Percentiles rank a stretch among this genome's conserved stretches.
phyloP scores from a whole-genome alignment of 2,888 invertebrate genomes.

The Teinopalpus imperialis region DNA sequence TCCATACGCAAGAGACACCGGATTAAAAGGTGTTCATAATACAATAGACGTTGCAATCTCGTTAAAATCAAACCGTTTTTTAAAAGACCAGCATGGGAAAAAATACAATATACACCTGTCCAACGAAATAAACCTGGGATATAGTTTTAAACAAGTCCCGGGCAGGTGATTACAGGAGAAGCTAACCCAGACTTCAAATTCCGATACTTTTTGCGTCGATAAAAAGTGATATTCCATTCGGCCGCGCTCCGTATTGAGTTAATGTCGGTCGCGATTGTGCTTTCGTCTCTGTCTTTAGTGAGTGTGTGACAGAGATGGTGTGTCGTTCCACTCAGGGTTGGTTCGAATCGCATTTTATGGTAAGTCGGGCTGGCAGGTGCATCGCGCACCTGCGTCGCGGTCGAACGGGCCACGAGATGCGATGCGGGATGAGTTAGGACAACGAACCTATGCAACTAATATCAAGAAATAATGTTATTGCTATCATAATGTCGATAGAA shows the following conservation, averaged over 20 bases:
- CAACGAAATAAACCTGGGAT: conserved; percentile 67
- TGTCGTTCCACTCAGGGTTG: conserved; percentile 67
- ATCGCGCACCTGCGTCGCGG: conserved; percentile 76
- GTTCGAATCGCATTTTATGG: conserved; percentile 79
- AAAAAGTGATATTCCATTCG: conserved; percentile 79
- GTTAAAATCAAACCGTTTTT: conserved; percentile 60
- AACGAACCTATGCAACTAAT: conserved; percentile 57
- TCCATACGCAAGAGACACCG: conserved; percentile 77
- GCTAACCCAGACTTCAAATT: conserved; percentile 73
- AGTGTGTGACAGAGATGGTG: conserved; percentile 58
- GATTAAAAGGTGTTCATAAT: conserved; percentile 53
- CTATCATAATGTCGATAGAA: neutral
- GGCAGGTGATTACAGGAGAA: conserved; percentile 66
- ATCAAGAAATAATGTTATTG: conserved; percentile 13
- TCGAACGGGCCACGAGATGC: conserved; percentile 63
- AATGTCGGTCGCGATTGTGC: conserved; percentile 77
- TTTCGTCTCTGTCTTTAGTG: conserved; percentile 48
- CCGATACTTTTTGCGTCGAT: conserved; percentile 78
- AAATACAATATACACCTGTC: conserved; percentile 74
- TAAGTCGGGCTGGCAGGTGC: conserved; percentile 77
- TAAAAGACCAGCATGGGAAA: conserved; percentile 44
- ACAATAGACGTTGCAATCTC: conserved; percentile 47
- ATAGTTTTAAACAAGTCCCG: conserved; percentile 76
- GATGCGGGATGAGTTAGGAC: conserved; percentile 58
- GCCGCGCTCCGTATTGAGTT: conserved; percentile 76